These are phyloP conservation scores for Pseudomyrmex gracilis DNA, from an alignment of 1,140 invertebrate genomes.

Conservation along the genomic window DNA sequence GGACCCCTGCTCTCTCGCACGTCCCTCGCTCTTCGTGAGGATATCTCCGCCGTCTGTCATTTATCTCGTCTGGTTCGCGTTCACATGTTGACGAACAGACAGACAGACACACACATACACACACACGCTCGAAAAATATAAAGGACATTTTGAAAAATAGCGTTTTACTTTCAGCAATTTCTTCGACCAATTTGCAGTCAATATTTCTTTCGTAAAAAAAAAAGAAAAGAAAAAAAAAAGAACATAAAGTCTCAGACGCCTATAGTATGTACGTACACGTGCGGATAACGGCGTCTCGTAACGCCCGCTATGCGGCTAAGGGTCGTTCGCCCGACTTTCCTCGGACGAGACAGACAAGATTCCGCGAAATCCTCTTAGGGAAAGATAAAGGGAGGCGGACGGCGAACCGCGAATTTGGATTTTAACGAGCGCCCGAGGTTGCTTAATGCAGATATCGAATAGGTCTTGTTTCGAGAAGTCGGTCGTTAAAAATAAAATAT, in stretches of 20 bases:
- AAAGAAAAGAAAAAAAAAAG: too few species aligned
- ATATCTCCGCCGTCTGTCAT: slow-evolving; percentile 57
- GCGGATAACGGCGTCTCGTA: not conserved
- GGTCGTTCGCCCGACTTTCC: slow-evolving; percentile 2
- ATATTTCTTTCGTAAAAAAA: not conserved
- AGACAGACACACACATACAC: not conserved
- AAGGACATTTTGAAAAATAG: not conserved
- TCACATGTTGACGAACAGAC: slow-evolving; percentile 13
- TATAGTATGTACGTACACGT: not conserved
- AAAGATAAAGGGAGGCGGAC: not conserved
- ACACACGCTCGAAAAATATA: slow-evolving; percentile 11
- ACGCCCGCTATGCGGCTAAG: not conserved
- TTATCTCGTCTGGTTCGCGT: slow-evolving; percentile 50
- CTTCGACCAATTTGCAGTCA: not conserved
- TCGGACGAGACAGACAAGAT: not conserved
- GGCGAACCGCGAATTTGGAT: slow-evolving; percentile 19
- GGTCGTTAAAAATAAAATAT: slow-evolving; percentile 50
- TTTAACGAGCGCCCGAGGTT: slow-evolving; percentile 38
- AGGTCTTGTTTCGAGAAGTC: slow-evolving; percentile 20
- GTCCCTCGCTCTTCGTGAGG: slow-evolving; percentile 29
- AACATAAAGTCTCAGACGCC: not conserved
- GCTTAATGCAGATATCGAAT: slow-evolving; percentile 45
- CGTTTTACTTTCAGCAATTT: not conserved
- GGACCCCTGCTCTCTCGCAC: not conserved
- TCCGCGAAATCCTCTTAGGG: slow-evolving; percentile 3